Evolutionary conservation across 2,888 invertebrate genomes (phyloP), one percentile per base, ranked within the genome.

Genomic region (Morinoia aosen): DNA sequence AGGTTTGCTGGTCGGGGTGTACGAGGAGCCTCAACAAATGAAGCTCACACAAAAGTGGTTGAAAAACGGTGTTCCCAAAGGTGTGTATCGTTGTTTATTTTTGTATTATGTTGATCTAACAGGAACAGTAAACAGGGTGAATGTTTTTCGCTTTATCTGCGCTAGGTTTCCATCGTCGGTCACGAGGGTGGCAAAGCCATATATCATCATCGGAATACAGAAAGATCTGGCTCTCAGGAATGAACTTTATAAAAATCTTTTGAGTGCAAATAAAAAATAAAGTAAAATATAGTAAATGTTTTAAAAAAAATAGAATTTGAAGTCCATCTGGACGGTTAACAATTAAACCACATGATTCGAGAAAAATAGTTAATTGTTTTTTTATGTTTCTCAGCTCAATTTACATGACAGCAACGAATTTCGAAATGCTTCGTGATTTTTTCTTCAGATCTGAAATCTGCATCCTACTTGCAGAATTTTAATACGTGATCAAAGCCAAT

Each of bases 1-100:
- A 40, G 97, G 97, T 3, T 97, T 97, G n/a, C 97, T 97, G 16
- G 97, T 97, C 91, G 97, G 97, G 2, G 97, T 97, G 8, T 97
- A 97, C 96, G 97, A 97, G 96, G 96, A 96, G 8, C 96, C 96
- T 61, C 97, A 97, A 16, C 97, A 97, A 56, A 97, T 97, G 97
- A 97, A 97, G 90, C 97, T 97, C 91, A 97, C 97, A 88, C 97
- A 97, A 58, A 97, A 97, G 95, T 97, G 97, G 97, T 97, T 97
- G 39, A 97, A 96, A 40, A 96, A 97, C 61, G 97, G 97, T 93
- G 97, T 97, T 0, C 97, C 97, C 25, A 97, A 97, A 96, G 97
- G 97, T 97, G 94, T 94, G 95, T 91, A 33, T 88, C 5, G 90
- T n/a, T 16, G 25, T 76, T 1, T 76, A 33, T 76, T 16, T 19